Conservation (phyloP, 2,113 vertebrate genomes). For the Spheniscus mendiculus region DNA sequence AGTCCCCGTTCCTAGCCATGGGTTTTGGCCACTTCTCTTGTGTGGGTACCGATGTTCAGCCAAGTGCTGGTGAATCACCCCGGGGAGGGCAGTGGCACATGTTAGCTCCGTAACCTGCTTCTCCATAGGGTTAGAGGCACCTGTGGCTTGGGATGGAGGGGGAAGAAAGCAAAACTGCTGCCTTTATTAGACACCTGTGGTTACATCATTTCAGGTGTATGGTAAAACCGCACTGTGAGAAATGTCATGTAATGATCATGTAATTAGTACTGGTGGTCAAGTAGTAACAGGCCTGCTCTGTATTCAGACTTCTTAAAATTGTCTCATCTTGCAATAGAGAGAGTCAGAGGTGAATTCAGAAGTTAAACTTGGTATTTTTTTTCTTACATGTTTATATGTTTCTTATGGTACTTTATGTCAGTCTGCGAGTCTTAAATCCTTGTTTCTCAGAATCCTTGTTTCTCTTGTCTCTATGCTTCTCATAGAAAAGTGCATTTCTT, state of each 20-base stretch:
- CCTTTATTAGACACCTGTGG: neutral
- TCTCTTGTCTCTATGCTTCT: neutral
- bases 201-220: neutral
- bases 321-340: neutral
- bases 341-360: neutral
- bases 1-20: accelerated
- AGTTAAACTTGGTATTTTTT: neutral
- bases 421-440: neutral
- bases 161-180: neutral
- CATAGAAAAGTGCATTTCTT: neutral
- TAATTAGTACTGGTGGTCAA: neutral
- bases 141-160: neutral
- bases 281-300: neutral
- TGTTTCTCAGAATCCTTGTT: neutral
- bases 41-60: neutral
- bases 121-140: neutral
- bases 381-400: neutral
- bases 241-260: neutral
- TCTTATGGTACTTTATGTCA: neutral
- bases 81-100: neutral
- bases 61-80: accelerated
- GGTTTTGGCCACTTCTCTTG: neutral
- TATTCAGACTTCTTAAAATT: neutral
- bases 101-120: neutral
- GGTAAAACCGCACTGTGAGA: neutral